Conservation (phyloP, 2,888 invertebrate genomes). For the Adela reaumurella region DNA sequence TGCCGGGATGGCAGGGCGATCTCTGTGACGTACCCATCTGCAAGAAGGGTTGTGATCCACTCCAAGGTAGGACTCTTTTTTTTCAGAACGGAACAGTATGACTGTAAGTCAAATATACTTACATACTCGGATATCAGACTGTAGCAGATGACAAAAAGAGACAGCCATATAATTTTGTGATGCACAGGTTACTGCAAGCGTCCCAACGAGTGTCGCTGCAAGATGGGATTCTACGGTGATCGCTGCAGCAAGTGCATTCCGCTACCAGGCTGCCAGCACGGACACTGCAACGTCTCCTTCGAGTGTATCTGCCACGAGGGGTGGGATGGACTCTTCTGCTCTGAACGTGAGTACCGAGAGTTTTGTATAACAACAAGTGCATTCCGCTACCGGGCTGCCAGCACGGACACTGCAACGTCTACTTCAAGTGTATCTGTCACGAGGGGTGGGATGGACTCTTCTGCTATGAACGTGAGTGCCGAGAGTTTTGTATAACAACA, state of each 20-base stretch:
- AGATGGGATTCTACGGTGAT: conserved; percentile 83
- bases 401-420: conserved; percentile 80
- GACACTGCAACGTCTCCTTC: conserved; percentile 80
- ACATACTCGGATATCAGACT: neutral
- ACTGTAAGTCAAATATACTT: too few species aligned
- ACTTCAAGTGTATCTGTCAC: conserved; percentile 82
- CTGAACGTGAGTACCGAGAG: conserved; percentile 81
- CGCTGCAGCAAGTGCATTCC: conserved; percentile 82
- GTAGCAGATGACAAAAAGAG: neutral
- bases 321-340: conserved; percentile 87
- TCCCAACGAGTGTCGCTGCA: conserved; percentile 87
- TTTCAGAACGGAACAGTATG: too few species aligned
- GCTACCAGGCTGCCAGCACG: conserved; percentile 83
- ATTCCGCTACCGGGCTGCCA: conserved; percentile 84
- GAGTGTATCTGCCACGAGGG: conserved; percentile 82
- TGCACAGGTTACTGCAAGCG: conserved; percentile 73
- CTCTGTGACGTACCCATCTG: conserved; percentile 90
- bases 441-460: conserved; percentile 87
- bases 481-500: too few species aligned
- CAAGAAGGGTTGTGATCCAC: conserved; percentile 81
- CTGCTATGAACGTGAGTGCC: conserved; percentile 82
- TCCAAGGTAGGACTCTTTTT: conserved; percentile 58
- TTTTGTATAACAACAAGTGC: conserved; percentile 81
- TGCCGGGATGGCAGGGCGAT: conserved; percentile 85
- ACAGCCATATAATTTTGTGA: neutral